Evolutionary conservation across 2,888 invertebrate species (phyloP).

Genomic region (Poecilobothrus nobilitatus): DNA sequence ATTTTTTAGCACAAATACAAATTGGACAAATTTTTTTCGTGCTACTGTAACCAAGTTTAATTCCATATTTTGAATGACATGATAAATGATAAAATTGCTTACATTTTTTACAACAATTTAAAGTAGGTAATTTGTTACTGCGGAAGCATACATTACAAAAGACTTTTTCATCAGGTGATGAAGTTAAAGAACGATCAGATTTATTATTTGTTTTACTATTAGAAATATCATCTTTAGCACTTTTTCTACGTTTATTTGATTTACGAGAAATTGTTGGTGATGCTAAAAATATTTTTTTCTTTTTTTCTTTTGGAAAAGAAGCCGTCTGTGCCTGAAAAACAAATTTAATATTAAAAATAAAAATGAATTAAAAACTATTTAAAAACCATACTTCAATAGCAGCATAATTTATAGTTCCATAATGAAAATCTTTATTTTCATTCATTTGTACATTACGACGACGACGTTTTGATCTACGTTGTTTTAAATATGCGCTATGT

Average conservation of each 20-base stretch:
- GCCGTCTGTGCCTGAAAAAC: slow-evolving; percentile 16
- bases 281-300: slow-evolving; percentile 33
- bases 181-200: slow-evolving; percentile 28
- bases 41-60: slow-evolving; percentile 17
- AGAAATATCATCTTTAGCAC: slow-evolving; percentile 5
- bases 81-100: slow-evolving; percentile 28
- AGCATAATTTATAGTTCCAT: slow-evolving; percentile 37
- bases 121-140: slow-evolving; percentile 8
- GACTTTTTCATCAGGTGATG: slow-evolving; percentile 30
- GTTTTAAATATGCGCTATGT: slow-evolving; percentile 33
- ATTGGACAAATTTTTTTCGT: slow-evolving; percentile 20
- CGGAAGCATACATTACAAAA: slow-evolving; percentile 32
- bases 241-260: slow-evolving; percentile 15
- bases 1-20: slow-evolving; percentile 20
- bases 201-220: slow-evolving; percentile 13
- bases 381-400: slow-evolving; percentile 19
- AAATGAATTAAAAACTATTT: not conserved
- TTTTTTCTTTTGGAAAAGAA: slow-evolving; percentile 29
- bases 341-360: not conserved
- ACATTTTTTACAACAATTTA: slow-evolving; percentile 30
- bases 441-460: slow-evolving; percentile 39
- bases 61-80: slow-evolving; percentile 27
- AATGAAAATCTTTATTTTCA: slow-evolving; percentile 40
- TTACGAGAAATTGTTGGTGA: slow-evolving; percentile 37
- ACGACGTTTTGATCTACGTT: slow-evolving; percentile 40